Base-by-base conservation (phyloP, 2,797 vertebrate genomes). In the Remorina albescens region DNA sequence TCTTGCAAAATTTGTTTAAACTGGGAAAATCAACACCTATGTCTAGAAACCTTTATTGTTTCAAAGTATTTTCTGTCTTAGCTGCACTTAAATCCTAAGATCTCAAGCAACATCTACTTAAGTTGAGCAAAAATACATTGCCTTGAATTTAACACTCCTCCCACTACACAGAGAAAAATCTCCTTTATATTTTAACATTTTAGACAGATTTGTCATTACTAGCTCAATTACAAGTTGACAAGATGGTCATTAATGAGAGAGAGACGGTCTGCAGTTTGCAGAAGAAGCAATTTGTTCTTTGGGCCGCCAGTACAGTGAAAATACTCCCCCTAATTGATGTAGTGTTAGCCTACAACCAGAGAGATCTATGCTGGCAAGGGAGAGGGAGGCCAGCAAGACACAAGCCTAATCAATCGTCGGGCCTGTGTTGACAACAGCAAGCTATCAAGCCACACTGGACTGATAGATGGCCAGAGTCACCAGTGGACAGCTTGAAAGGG, bases 301-400 rank as follows among this genome's bases (percentile, higher is more conserved):
- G 62, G 88, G 82, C 77, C 71, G 23, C 90, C 87, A 76, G 86
- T 84, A 87, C 78, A 82, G 89, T 88, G 82, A 63, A 82, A 91
- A 83, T 89, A 87, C 90, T 89, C 89, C 86, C 84, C 84, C 67
- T 89, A 93, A 94, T 94, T 93, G 91, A 95, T 94, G 90, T 90
- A 88, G 83, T 74, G 83, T 91, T 92, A 90, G 89, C 90, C 88
- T 84, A 88, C 86, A 91, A 92, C 89, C 89, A 85, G 76, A 86
- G 81, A 86, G 84, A 93, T 94, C 88, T 81, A 91, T 90, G 84
- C 82, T 41, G 76, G 81, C 59, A 30, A 68, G 74, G 76, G 80
- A 82, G 86, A 84, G 85, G 85, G 86, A 85, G 87, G 83, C 76
- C 71, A 53, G 88, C 67, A 34, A 85, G 90, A 72, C 89, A 84